Base-by-base conservation (phyloP, 2,888 invertebrate species). In the Oxycera nigricornis region DNA sequence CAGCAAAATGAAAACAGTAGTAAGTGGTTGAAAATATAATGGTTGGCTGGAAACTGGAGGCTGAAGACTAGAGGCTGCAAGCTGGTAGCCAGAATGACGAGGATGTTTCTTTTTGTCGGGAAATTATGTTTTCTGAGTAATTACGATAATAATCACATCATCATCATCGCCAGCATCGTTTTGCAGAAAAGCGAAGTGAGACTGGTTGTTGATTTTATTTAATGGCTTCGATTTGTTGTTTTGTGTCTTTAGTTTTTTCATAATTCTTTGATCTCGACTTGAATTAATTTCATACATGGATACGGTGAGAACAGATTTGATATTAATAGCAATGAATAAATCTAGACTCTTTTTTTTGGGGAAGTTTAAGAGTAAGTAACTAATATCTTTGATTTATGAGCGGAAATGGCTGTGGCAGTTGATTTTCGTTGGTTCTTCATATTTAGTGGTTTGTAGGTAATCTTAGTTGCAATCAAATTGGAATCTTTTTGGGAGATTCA, bases 111-210 rank as follows among this genome's bases (percentile, higher is more conserved):
- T 65, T 65, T 39, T 22, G 65, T 65, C 30, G 20, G 39, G 39
- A 65, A 65, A 65, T 65, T 65, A 65, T 39, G 65, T 65, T 65
- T 65, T 65, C 65, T 39, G 65, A 39, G 65, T 65, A 65, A 65
- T 65, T 65, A 65, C 65, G 65, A 65, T 65, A 65, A 65, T 65
- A 65, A 65, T 65, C 65, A 65, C 65, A 28, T 65, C 65, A 65
- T 65, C 65, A 65, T 62, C 62, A 62, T 62, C 62, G 41, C 30
- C 65, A 65, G 7, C 65, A 65, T 41, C 41, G 65, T 65, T 65
- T 65, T 65, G 65, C 65, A 41, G 65, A 65, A 65, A 65, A 65
- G 39, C 65, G 28, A 65, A 65, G 41, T 65, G 65, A 65, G 65
- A 41, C 65, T 65, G 65, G 41, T 65, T 65, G 65, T 65, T 65